Evolutionary conservation across 2,888 invertebrate genomes (phyloP), one percentile per base, ranked within the genome.

Genomic region (Nymphalis polychloros): DNA sequence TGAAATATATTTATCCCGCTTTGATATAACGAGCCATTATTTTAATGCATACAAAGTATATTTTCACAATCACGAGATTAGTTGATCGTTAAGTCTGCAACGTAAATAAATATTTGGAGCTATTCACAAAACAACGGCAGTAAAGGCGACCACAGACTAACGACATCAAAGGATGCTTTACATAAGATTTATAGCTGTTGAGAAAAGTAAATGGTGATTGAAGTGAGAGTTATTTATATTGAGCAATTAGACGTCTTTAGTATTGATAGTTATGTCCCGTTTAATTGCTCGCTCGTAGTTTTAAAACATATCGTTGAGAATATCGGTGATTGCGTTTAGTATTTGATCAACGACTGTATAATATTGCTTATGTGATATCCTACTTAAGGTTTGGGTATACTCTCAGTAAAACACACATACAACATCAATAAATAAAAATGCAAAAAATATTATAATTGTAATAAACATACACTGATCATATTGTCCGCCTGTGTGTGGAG

Each of bases 61-160:
- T 71, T 71, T 71, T 62, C 69, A 71, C 70, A 70, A 69, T 72
- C 57, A 53, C 59, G 63, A 57, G 67, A 72, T 72, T 64, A 65
- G 67, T 65, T 55, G 61, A 64, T 69, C 72, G 62, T 70, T 67
- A 69, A 67, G 57, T 41, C 35, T 61, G 48, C 46, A 59, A 59
- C 67, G 64, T 72, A 72, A 69, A 72, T 70, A 72, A 68, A 60
- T 64, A 67, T 70, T 70, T 63, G 67, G n/a, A 19, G 27, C 48
- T 55, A 64, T 69, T 69, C 65, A 65, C 64, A 62, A 62, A 65
- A 67, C 67, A 55, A 55, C 35, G 57, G 61, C 23, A 67, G 35
- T 71, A 63, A 71, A 71, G 63, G 20, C 57, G 57, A 66, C 71
- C 71, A 63, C 69, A 63, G 55, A 69, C 66, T 62, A 61, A 20